Evolutionary conservation across 1,140 invertebrate species (phyloP).

Genomic region (Papilio xuthus): DNA sequence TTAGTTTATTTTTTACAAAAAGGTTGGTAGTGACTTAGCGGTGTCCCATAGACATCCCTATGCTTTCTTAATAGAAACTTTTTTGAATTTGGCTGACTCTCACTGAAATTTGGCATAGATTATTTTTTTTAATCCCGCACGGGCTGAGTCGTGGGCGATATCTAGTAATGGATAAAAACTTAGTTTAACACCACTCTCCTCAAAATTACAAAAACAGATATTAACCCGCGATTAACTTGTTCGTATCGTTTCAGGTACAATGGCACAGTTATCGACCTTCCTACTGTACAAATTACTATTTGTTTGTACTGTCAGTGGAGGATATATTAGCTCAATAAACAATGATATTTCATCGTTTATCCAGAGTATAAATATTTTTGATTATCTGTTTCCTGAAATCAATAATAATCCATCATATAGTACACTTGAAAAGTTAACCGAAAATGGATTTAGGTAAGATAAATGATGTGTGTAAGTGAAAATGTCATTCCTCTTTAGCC

Average conservation of each 20-base stretch:
- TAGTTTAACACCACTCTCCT: too few relatives aligned
- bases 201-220: too few relatives aligned
- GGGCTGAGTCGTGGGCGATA: too few relatives aligned
- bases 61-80: too few relatives aligned
- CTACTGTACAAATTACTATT: neutral
- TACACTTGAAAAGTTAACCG: neutral
- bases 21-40: too few relatives aligned
- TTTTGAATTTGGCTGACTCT: too few relatives aligned
- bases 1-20: too few relatives aligned
- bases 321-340: constrained; percentile 2
- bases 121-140: too few relatives aligned
- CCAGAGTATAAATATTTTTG: neutral
- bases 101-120: too few relatives aligned
- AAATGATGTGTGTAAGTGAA: neutral
- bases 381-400: neutral
- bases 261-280: neutral
- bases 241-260: constrained; percentile 1
- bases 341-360: constrained; percentile 18
- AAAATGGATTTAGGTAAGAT: neutral
- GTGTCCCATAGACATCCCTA: too few relatives aligned
- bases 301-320: neutral
- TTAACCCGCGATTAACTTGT: neutral
- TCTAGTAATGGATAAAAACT: too few relatives aligned
- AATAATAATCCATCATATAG: constrained; percentile 1
- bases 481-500: neutral